Percentiles rank a stretch among this genome's conserved stretches.
Evolutionary conservation across 2,113 vertebrate genomes (phyloP).

Genomic region (Mustela nigripes): DNA sequence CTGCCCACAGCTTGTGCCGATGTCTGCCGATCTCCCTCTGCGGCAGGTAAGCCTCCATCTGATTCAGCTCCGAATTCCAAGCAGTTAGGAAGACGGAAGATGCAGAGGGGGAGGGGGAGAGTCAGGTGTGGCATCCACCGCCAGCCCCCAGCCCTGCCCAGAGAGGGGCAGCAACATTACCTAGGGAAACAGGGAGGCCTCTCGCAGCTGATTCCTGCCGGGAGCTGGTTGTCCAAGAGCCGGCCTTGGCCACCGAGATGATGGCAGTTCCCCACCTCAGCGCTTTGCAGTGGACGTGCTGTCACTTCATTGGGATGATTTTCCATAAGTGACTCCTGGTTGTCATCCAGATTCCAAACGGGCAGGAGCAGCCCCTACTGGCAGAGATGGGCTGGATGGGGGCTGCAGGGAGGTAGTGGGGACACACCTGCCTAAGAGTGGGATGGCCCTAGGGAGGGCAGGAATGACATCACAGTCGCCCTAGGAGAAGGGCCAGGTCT

Average conservation of each 20-base stretch:
- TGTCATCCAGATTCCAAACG: neutral
- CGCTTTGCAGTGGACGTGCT: rapidly evolving
- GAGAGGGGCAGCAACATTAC: neutral
- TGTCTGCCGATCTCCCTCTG: neutral
- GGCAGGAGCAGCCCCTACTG: neutral
- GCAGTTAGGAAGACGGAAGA: neutral
- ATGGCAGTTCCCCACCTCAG: neutral
- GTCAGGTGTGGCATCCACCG: rapidly evolving
- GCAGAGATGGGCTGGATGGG: neutral
- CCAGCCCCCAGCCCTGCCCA: neutral
- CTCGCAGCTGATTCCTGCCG: neutral
- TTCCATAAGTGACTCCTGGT: neutral
- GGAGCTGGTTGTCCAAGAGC: rapidly evolving
- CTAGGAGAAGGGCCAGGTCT: neutral
- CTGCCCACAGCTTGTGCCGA: neutral
- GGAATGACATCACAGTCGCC: neutral
- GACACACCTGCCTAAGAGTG: neutral
- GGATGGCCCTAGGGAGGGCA: neutral
- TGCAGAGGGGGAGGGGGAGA: neutral
- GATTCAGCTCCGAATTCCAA: neutral
- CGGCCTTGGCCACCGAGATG: neutral
- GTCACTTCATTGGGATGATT: neutral
- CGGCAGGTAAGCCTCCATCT: neutral
- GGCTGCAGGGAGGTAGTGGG: neutral
- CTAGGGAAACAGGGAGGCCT: neutral